Evolutionary conservation across 2,113 vertebrate genomes (phyloP), one percentile per base, ranked within the genome.

Genomic region (Tachysurus vachellii): DNA sequence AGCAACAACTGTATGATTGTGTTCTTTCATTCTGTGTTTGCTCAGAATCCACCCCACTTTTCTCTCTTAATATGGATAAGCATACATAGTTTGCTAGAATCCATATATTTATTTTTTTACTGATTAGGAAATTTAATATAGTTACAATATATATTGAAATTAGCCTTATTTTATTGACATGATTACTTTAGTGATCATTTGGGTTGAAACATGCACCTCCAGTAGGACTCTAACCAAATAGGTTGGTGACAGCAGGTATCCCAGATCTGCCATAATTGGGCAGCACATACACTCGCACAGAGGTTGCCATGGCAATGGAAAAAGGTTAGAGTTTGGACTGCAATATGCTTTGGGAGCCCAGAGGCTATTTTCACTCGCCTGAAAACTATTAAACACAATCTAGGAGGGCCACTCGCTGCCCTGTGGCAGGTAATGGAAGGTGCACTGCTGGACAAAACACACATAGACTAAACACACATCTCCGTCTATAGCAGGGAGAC

Each of bases 301-400:
- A 85, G 61, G 91, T 92, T 90, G 88, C 91, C 90, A 93, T 91
- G 92, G 90, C 89, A 88, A 91, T 89, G 16, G 79, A 79, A 77
- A 92, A 90, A 91, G 89, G 90, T 91, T 90, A 89, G 86, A 73
- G 81, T 91, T 88, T 90, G 83, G 89, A 93, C 88, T 91, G 89
- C 87, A 91, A 85, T 89, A 87, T 89, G 86, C 86, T 90, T 44
- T 57, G 80, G 90, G 88, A 89, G 82, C 82, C 90, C 86, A 84
- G 61, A 87, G 84, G 88, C 91, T 91, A 88, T 92, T 92, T 91
- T 89, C 86, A 82, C 80, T 89, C 83, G 64, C 81, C 70, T 88
- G 88, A 89, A 90, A 90, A 91, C 93, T 71, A 89, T 93, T 87
- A 91, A 87, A 90, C 85, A 85, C 89, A 91, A 88, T 92, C 82